Evolutionary conservation across 2,797 vertebrate genomes (phyloP).

Genomic region (Neosalanx taihuensis): DNA sequence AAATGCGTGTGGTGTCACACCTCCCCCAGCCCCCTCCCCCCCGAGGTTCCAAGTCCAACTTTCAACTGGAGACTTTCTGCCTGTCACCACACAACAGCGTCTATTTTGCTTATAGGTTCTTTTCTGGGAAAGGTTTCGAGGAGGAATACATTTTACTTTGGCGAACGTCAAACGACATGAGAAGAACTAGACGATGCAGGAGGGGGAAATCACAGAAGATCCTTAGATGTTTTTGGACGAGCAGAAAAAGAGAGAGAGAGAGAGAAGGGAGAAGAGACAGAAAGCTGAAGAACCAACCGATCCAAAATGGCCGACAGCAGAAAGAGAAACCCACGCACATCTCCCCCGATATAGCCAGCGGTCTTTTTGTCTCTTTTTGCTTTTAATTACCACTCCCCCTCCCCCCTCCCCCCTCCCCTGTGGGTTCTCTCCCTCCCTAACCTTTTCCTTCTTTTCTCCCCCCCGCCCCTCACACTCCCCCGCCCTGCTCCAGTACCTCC

Average conservation of each 20-base stretch:
- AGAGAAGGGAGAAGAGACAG: background rate
- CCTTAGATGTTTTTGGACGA: background rate
- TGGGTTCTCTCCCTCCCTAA: background rate
- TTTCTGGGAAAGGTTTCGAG: background rate
- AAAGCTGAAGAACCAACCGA: background rate
- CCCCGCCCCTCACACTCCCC: background rate
- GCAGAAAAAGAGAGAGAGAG: background rate
- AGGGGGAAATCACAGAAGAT: background rate
- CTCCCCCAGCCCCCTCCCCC: background rate
- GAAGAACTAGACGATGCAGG: background rate
- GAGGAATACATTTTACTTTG: background rate
- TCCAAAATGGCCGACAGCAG: background rate
- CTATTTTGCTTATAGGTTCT: background rate
- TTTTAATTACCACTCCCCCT: background rate
- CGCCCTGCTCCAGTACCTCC: slow-evolving; percentile 42
- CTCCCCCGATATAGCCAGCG: background rate
- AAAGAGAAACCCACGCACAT: background rate
- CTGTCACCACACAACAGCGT: background rate
- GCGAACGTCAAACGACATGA: background rate
- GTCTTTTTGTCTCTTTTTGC: background rate
- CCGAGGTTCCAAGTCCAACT: background rate
- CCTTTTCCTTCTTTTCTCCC: background rate
- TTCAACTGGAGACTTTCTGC: background rate
- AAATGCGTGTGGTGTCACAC: slow-evolving; percentile 33
- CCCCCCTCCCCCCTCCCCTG: background rate